These are phyloP conservation scores for Hypotaenidia philippensis DNA, from an alignment of 2,797 vertebrate species.

Conservation along the genomic window DNA sequence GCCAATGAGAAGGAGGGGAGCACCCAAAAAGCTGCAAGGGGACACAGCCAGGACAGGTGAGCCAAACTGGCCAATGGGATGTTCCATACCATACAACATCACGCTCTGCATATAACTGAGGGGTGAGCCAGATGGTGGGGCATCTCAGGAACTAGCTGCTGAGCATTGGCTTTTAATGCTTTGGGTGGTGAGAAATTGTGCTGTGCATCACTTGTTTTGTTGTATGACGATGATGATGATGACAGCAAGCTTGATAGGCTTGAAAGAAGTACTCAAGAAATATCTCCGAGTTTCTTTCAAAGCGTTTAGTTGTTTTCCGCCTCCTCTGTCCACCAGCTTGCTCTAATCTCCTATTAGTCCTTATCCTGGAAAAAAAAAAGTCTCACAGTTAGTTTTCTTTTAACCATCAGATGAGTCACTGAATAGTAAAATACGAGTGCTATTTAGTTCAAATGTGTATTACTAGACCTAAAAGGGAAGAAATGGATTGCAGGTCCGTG, in stretches of 20 bases:
- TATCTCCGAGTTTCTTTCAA: neutral
- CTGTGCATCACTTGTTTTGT: too few species aligned
- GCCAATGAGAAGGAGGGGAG: too few species aligned
- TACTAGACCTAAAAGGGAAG: neutral
- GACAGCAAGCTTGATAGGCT: neutral
- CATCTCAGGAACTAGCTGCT: too few species aligned
- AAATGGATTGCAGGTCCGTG: neutral
- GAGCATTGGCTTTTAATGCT: too few species aligned
- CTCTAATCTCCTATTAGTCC: neutral
- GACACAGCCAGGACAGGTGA: too few species aligned
- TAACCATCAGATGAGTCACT: neutral
- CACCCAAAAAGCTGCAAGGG: too few species aligned
- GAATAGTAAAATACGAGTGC: neutral
- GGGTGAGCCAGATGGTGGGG: too few species aligned
- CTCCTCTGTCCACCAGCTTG: neutral
- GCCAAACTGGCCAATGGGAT: too few species aligned
- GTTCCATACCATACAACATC: too few species aligned
- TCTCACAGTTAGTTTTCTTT: neutral
- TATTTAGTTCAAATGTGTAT: neutral
- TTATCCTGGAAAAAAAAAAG: neutral
- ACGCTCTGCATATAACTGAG: too few species aligned
- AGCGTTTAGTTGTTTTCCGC: neutral
- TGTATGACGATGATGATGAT: too few species aligned
- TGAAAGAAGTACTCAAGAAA: neutral
- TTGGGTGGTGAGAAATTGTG: too few species aligned